phyloP scores from a whole-genome alignment of 2,888 invertebrate species.

The Agapostemon virescens region DNA sequence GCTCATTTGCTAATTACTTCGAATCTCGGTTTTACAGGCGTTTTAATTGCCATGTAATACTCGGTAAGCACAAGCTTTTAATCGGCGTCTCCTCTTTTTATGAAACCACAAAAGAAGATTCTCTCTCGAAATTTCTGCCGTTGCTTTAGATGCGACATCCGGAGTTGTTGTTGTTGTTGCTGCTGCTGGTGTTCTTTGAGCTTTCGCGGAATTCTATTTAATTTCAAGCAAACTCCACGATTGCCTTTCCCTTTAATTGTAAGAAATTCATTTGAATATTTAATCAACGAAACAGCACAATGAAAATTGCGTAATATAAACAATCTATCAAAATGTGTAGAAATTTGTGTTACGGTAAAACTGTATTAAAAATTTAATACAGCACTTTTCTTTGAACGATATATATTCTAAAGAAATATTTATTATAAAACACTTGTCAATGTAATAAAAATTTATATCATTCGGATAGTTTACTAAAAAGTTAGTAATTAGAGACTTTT shows the following conservation, averaged over 20 bases:
- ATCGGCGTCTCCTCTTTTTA: constrained; percentile 9
- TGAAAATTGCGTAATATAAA: no score
- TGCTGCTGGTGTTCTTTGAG: neutral
- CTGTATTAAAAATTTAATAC: no score
- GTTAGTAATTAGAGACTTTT: no score
- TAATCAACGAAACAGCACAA: no score
- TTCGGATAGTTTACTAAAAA: no score
- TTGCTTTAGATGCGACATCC: neutral
- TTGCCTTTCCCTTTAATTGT: neutral
- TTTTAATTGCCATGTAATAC: constrained; percentile 36
- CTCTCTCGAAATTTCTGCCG: neutral
- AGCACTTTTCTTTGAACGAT: no score
- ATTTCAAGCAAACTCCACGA: neutral
- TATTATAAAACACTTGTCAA: no score
- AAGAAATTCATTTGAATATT: neutral
- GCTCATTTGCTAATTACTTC: constrained; percentile 41
- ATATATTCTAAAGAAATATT: no score
- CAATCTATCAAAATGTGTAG: no score
- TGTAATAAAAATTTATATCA: no score
- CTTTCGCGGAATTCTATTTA: neutral
- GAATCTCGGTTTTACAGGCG: constrained; percentile 18
- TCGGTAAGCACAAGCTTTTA: constrained; percentile 9
- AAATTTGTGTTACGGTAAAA: no score
- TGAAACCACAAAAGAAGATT: neutral
- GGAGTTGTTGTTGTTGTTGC: neutral